phyloP scores from a whole-genome alignment of 2,888 invertebrate species.

The Lasiommata megera region DNA sequence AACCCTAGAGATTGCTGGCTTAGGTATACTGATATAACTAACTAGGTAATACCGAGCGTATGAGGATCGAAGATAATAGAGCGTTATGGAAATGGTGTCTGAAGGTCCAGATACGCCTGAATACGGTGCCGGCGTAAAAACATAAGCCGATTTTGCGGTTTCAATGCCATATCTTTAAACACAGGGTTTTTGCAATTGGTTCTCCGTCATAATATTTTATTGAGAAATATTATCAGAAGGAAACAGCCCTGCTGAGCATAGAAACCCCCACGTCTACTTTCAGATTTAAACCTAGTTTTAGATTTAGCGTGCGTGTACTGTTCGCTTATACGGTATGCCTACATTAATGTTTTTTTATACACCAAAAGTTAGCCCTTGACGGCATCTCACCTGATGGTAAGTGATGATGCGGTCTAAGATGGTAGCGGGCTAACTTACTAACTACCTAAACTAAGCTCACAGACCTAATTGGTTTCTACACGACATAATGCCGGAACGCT shows the following conservation, averaged over 20 bases:
- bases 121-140: constrained; percentile 29
- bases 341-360: too few relatives aligned
- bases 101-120: constrained; percentile 29
- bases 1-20: constrained; percentile 23
- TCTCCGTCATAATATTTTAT: constrained; percentile 4
- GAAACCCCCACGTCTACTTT: not conserved
- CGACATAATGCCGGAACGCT: too few relatives aligned
- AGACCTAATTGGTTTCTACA: too few relatives aligned
- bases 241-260: not conserved
- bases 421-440: too few relatives aligned
- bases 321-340: too few relatives aligned
- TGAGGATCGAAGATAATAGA: constrained; percentile 37
- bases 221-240: not conserved
- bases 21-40: constrained; percentile 36
- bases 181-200: constrained; percentile 11
- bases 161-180: constrained; percentile 20
- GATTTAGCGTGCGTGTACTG: not conserved
- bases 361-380: too few relatives aligned
- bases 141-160: constrained; percentile 31
- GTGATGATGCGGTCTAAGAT: too few relatives aligned
- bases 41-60: constrained; percentile 30
- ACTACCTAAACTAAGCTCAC: too few relatives aligned
- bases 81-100: constrained; percentile 33
- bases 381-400: too few relatives aligned
- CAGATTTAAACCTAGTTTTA: not conserved